Evolutionary conservation across 2,113 vertebrate species (phyloP).

Genomic region (human (Homo sapiens)): GRCh38 chr2:211034001-211034500

Average conservation of each 20-base stretch:
- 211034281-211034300: background rate
- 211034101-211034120: background rate
- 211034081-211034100: background rate
- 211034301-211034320: background rate
- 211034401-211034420: conserved; percentile 5
- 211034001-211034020: conserved; percentile 1
- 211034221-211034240: background rate
- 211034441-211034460: background rate
- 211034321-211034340: conserved; percentile 10
- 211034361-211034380: background rate
- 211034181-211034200: background rate
- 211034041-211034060: background rate
- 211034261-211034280: background rate
- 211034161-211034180: background rate
- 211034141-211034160: background rate
- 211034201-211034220: background rate
- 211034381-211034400: background rate
- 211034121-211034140: background rate
- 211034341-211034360: conserved; percentile 21
- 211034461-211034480: background rate
- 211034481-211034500: background rate
- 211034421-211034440: conserved; percentile 23
- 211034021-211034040: conserved; percentile 10
- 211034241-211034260: background rate
- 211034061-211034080: conserved; percentile 7